These are phyloP conservation scores for Lycodopsis pacificus DNA, from an alignment of 2,797 vertebrate genomes.

Conservation along the genomic window DNA sequence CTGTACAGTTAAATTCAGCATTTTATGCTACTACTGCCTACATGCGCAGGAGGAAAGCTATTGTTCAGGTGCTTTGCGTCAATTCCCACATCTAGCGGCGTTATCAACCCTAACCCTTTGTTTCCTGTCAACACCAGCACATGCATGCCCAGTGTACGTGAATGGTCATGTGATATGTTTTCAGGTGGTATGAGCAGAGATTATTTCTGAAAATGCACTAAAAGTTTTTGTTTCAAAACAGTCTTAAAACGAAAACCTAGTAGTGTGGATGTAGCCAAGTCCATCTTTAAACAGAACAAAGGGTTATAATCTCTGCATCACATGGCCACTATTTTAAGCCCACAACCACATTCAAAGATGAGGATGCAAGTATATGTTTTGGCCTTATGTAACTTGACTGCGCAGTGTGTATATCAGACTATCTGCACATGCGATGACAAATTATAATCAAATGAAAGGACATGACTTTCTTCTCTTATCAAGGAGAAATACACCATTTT, in stretches of 20 bases:
- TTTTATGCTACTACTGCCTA: too few relatives aligned
- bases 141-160: background rate
- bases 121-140: background rate
- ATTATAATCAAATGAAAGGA: background rate
- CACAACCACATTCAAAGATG: background rate
- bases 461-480: background rate
- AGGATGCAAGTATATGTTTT: constrained; percentile 9
- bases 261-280: background rate
- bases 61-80: too few relatives aligned
- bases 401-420: background rate
- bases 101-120: background rate
- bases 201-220: background rate
- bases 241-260: background rate
- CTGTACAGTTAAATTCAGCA: too few relatives aligned
- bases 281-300: background rate
- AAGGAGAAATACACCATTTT: constrained; percentile 28
- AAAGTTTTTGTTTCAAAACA: background rate
- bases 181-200: background rate
- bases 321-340: background rate
- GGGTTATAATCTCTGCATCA: background rate
- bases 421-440: background rate
- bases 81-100: background rate
- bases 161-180: background rate
- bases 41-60: too few relatives aligned
- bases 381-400: background rate